Evolutionary conservation across 2,797 vertebrate species (phyloP).

Genomic region (Scleropages formosus): DNA sequence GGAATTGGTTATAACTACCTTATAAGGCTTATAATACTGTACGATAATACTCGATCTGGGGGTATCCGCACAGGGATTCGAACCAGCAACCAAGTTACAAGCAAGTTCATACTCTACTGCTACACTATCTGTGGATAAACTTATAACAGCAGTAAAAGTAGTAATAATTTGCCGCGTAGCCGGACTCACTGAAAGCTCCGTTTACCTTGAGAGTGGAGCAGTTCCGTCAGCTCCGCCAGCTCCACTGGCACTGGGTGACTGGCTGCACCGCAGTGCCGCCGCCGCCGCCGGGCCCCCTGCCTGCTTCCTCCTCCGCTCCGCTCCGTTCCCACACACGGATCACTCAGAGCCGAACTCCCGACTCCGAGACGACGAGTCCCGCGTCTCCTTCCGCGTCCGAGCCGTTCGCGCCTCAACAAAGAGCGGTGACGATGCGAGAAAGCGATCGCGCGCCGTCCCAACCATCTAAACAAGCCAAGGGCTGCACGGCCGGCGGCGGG

Average conservation of each 20-base stretch:
- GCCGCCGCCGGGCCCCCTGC: not conserved
- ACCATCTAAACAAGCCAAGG: conserved; percentile 41
- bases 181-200: not conserved
- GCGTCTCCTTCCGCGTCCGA: conserved; percentile 11
- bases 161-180: too few species aligned
- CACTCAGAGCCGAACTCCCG: not conserved
- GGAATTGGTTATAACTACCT: too few species aligned
- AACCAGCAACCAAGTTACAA: too few species aligned
- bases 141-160: too few species aligned
- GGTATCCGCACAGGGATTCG: too few species aligned
- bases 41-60: too few species aligned
- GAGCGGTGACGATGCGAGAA: conserved; percentile 25
- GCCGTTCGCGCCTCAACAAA: conserved; percentile 13
- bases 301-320: conserved; percentile 4
- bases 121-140: too few species aligned
- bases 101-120: too few species aligned
- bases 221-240: conserved; percentile 46
- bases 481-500: too few species aligned
- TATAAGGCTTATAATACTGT: too few species aligned
- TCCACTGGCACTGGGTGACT: conserved; percentile 27
- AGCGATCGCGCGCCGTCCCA: conserved; percentile 15
- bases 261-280: conserved; percentile 21
- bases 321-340: not conserved
- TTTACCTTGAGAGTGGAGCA: conserved; percentile 58
- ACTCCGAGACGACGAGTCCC: not conserved